Evolutionary conservation across 2,888 invertebrate genomes (phyloP).

Genomic region (Leptarthrus brevirostris): DNA sequence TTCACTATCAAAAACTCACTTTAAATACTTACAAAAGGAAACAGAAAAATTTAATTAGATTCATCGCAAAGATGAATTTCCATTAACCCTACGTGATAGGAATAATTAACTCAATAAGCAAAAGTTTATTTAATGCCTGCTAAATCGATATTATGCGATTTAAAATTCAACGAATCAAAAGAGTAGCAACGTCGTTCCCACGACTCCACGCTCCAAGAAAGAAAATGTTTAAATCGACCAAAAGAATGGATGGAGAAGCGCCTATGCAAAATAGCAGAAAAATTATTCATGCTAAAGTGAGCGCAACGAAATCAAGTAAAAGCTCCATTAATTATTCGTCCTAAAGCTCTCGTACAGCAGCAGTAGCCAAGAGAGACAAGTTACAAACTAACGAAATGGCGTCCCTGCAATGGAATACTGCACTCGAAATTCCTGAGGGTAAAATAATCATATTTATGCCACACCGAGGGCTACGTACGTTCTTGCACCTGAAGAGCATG

Average conservation of each 20-base stretch:
- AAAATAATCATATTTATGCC: background rate
- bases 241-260: background rate
- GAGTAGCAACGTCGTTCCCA: background rate
- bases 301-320: background rate
- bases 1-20: no score
- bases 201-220: no score
- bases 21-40: no score
- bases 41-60: no score
- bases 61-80: no score
- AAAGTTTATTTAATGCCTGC: background rate
- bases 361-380: background rate
- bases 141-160: background rate
- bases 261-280: background rate
- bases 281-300: background rate
- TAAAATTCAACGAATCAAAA: background rate
- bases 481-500: conserved; percentile 21
- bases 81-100: no score
- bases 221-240: background rate
- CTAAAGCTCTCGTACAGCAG: background rate
- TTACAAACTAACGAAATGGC: background rate
- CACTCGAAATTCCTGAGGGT: conserved; percentile 19
- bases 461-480: background rate
- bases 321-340: background rate
- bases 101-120: background rate
- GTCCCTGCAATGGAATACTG: background rate